These are phyloP conservation scores for Symphodus melops DNA, from an alignment of 2,113 vertebrate species.

Conservation along the genomic window DNA sequence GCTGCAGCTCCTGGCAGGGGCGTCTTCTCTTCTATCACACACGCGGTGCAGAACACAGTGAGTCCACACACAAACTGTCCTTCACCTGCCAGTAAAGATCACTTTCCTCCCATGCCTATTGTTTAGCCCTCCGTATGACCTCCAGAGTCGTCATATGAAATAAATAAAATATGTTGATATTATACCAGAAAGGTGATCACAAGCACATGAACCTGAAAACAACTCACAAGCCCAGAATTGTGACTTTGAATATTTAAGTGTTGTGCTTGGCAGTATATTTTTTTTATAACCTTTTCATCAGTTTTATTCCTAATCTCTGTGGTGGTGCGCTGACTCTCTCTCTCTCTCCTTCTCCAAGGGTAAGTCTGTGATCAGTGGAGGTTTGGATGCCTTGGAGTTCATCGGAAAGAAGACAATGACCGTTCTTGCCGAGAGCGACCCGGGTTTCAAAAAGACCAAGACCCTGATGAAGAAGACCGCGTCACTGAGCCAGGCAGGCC, in stretches of 20 bases:
- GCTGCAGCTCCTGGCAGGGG: constrained; percentile 82
- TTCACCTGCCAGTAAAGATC: background rate
- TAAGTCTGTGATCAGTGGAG: constrained; percentile 93
- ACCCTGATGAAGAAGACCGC: constrained; percentile 94
- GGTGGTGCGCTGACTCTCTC: background rate
- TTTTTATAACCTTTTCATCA: background rate
- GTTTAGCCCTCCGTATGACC: too few species aligned
- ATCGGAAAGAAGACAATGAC: constrained; percentile 99
- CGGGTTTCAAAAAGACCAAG: constrained; percentile 97
- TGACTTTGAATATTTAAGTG: too few species aligned
- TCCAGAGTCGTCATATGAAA: too few species aligned
- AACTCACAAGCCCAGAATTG: too few species aligned
- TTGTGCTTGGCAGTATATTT: background rate
- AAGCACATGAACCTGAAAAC: too few species aligned
- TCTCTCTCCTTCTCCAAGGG: constrained; percentile 80
- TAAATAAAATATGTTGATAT: too few species aligned
- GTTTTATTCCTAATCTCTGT: background rate
- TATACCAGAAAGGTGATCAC: too few species aligned
- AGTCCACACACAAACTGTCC: constrained; percentile 60
- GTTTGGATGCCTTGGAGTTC: constrained; percentile 97
- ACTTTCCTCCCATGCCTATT: background rate
- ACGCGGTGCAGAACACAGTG: constrained; percentile 93
- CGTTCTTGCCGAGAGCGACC: constrained; percentile 96
- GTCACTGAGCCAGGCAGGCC: constrained; percentile 92
- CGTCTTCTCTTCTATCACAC: constrained; percentile 91